phyloP scores from a whole-genome alignment of 2,797 vertebrate species.

The Neomorphus geoffroyi region DNA sequence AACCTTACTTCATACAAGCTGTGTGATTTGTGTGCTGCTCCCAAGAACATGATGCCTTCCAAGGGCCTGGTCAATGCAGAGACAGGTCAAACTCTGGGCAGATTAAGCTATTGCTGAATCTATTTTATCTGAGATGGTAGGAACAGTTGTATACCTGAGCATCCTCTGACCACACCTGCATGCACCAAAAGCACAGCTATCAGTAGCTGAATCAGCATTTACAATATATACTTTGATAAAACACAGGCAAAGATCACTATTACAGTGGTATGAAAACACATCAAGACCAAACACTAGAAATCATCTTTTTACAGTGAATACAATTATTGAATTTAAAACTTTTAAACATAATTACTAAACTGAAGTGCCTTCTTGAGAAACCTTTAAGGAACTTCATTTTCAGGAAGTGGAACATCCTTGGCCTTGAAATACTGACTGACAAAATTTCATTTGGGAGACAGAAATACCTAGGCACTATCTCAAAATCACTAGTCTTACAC shows the following conservation, averaged over 20 bases:
- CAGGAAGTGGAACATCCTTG: neutral
- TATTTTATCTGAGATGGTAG: neutral
- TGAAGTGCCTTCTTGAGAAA: neutral
- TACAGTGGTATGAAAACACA: neutral
- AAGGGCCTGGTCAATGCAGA: neutral
- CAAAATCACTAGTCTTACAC: neutral
- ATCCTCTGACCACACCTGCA: neutral
- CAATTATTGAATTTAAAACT: neutral
- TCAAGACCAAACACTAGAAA: neutral
- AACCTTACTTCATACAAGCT: accelerated
- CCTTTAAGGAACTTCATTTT: neutral
- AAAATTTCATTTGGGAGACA: neutral
- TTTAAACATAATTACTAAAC: neutral
- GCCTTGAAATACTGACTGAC: neutral
- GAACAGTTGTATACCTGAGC: neutral
- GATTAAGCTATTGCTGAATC: neutral
- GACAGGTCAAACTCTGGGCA: neutral
- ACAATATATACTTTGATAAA: neutral
- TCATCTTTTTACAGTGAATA: neutral
- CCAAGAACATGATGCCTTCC: accelerated
- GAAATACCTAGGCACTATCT: neutral
- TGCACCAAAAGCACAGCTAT: neutral
- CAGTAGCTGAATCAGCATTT: neutral
- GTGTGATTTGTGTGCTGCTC: accelerated
- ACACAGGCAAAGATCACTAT: neutral